These are phyloP conservation scores for Rosalia funebris DNA, from an alignment of 2,888 invertebrate species.

Conservation along the genomic window DNA sequence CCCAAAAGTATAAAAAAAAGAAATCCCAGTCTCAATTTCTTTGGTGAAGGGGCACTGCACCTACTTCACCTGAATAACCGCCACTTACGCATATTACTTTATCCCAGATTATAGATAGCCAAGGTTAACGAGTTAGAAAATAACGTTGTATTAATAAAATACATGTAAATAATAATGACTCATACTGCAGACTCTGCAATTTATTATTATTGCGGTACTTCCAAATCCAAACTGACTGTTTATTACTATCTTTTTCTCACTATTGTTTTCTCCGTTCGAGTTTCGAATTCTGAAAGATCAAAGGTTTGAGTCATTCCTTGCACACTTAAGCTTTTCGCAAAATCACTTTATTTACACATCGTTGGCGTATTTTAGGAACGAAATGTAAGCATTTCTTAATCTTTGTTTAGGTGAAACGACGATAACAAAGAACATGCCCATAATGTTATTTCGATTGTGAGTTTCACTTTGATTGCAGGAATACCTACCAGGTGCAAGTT, in stretches of 20 bases:
- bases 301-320: not conserved
- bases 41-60: not conserved
- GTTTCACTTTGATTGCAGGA: no score
- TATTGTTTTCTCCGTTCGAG: not conserved
- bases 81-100: not conserved
- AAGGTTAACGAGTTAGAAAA: constrained; percentile 37
- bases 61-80: not conserved
- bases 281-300: not conserved
- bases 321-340: not conserved
- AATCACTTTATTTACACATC: not conserved
- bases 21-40: no score
- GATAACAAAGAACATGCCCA: not conserved
- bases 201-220: not conserved
- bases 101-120: constrained; percentile 25
- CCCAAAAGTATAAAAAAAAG: no score
- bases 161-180: constrained; percentile 12
- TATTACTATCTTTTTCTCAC: not conserved
- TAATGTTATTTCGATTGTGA: no score
- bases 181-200: constrained; percentile 5
- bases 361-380: not conserved
- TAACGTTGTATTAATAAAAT: constrained; percentile 33
- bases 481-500: no score
- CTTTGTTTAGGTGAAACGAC: not conserved
- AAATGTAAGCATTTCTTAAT: not conserved
- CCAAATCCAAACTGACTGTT: not conserved